A percentile compares a stretch with the other conserved stretches of the same genome.
Conservation (phyloP, 2,888 invertebrate genomes). For the Euzophera pinguis region DNA sequence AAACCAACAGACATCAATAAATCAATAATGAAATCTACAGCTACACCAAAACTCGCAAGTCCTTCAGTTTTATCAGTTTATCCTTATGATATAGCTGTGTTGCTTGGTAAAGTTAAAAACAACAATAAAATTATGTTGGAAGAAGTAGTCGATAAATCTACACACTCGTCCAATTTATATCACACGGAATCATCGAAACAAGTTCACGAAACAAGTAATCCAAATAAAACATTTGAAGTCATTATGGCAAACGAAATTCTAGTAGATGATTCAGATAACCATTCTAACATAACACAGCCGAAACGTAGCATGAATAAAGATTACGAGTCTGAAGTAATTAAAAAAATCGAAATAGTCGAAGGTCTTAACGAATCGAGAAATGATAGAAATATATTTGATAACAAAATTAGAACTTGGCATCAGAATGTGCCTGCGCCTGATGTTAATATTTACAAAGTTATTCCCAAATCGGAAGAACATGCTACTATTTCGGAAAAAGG, state of each 20-base stretch:
- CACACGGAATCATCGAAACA: slow-evolving; percentile 14
- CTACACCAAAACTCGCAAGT: slow-evolving; percentile 37
- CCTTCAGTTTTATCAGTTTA: slow-evolving; percentile 49
- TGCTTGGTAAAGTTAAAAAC: slow-evolving; percentile 28
- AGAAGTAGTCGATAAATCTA: not conserved
- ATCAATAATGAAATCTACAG: slow-evolving; percentile 32
- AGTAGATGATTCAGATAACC: not conserved
- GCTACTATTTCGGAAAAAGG: slow-evolving; percentile 51
- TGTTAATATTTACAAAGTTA: slow-evolving; percentile 42
- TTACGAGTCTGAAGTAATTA: slow-evolving; percentile 37
- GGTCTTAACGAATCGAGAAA: slow-evolving; percentile 32
- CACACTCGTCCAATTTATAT: slow-evolving; percentile 17
- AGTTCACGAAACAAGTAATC: slow-evolving; percentile 15
- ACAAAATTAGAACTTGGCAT: slow-evolving; percentile 47
- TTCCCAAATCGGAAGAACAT: slow-evolving; percentile 43
- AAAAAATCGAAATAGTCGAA: slow-evolving; percentile 40
- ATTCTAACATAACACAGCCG: slow-evolving; percentile 21
- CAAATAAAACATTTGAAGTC: slow-evolving; percentile 10
- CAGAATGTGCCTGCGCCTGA: slow-evolving; percentile 38
- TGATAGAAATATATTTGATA: slow-evolving; percentile 43
- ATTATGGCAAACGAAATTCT: not conserved
- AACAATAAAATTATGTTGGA: slow-evolving; percentile 14
- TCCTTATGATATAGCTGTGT: slow-evolving; percentile 51
- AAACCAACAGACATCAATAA: slow-evolving; percentile 25
- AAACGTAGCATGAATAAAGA: slow-evolving; percentile 49